Base-by-base conservation (phyloP, 2,797 vertebrate species). In the Enteromius treurensis region DNA sequence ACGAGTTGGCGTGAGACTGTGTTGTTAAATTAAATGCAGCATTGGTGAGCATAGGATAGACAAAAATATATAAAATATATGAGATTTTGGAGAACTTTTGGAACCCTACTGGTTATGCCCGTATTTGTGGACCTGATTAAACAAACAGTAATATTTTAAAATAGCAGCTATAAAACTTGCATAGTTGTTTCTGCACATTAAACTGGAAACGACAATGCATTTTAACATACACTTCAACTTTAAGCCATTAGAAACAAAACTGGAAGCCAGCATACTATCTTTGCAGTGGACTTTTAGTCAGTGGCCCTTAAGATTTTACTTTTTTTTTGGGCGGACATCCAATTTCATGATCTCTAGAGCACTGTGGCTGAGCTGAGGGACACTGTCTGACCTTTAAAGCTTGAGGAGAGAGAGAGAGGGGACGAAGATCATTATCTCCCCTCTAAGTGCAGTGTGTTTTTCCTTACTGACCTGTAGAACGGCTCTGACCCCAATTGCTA, bases 341-440 rank as follows among this genome's bases (percentile, higher is more conserved):
- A 77, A 69, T 77, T 53, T 58, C 7, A 55, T 32, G 51, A 69
- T 55, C 62, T 81, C 60, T 51, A 53, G 26, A 75, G 80, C n/a
- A 75, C 21, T 0, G 2, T 26, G 45, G 34, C 45, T n/a, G 34
- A 49, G 42, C 32, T 49, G 8, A 49, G 58, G 42, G 55, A 58
- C 26, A 45, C 49, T 29, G 34, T 45, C 65, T 77, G 64, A 77
- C 64, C 73, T 77, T 69, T 69, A 51, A 40, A 26, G 53, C 60
- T 67, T 29, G 26, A 47, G 40, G 29, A 58, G 47, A 71, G 51
- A 55, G 67, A 76, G 9, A 15, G 47, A 55, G 3, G 45, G 55
- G 62, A 67, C 77, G 13, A 69, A 17, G 37, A 83, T 69, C 19
- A 60, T 83, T 60, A 77, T 83, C 51, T 60, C 26, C 13, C 29